Conservation (phyloP, 2,888 invertebrate genomes). For the Torymus tubicola region DNA sequence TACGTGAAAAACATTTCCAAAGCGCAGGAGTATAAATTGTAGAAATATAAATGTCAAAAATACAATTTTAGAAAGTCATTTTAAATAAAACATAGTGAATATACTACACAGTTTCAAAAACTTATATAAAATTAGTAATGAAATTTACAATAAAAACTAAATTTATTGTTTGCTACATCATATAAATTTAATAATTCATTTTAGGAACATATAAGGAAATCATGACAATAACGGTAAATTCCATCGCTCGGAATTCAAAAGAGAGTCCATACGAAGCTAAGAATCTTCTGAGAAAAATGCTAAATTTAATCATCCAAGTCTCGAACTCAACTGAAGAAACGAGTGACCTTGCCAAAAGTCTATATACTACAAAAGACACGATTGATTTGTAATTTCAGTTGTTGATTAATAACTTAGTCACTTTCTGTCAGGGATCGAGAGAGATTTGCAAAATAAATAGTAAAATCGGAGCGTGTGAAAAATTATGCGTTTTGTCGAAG, state of each 20-base stretch:
- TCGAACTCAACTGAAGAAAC: slow-evolving; percentile 6
- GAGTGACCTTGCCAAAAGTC: slow-evolving; percentile 24
- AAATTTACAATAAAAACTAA: background rate
- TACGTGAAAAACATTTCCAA: too few species aligned
- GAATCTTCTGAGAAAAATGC: slow-evolving; percentile 8
- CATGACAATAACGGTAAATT: slow-evolving; percentile 30
- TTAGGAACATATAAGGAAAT: slow-evolving; percentile 4
- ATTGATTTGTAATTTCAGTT: slow-evolving; percentile 24
- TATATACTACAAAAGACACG: background rate
- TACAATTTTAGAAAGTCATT: too few species aligned
- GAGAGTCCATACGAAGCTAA: background rate
- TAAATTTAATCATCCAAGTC: background rate
- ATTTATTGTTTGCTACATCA: background rate
- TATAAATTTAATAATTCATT: slow-evolving; percentile 2
- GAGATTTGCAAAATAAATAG: slow-evolving; percentile 14
- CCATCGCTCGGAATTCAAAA: slow-evolving; percentile 11
- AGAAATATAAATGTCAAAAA: too few species aligned
- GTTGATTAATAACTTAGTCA: background rate
- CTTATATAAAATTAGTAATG: too few species aligned
- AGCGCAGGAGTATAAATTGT: too few species aligned
- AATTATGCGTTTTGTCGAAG: slow-evolving; percentile 35
- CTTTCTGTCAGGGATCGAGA: background rate
- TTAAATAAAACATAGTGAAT: too few species aligned
- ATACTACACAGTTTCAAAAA: too few species aligned
- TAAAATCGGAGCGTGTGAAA: slow-evolving; percentile 9